A percentile compares a stretch with the other conserved stretches of the same genome.
phyloP scores from a whole-genome alignment of 2,113 vertebrate genomes.

The Eubucco bourcierii region DNA sequence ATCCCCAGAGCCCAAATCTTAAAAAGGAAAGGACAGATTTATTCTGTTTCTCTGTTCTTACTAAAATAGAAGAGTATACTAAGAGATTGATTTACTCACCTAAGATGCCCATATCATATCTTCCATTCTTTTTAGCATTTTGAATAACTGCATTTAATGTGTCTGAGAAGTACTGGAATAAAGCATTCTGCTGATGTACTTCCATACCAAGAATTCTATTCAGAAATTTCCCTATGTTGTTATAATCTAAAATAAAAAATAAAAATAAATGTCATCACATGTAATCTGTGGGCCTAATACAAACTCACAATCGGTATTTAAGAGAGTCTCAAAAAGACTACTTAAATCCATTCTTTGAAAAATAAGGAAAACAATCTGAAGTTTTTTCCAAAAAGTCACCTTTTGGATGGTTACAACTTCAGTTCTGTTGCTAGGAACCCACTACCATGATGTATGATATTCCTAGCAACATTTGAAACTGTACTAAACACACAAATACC shows the following conservation, averaged over 20 bases:
- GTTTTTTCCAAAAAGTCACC: background rate
- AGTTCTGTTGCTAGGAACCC: background rate
- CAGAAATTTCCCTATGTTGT: constrained; percentile 98
- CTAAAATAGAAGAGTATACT: background rate
- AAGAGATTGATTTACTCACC: constrained; percentile 72
- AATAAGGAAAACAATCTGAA: background rate
- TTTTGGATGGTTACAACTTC: background rate
- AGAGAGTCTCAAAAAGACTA: background rate
- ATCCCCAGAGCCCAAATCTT: constrained; percentile 95
- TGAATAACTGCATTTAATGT: constrained; percentile 93
- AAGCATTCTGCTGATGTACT: constrained; percentile 95
- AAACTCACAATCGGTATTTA: background rate
- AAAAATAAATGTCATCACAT: too few relatives aligned
- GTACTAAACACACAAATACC: constrained; percentile 71
- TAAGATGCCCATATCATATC: constrained; percentile 98
- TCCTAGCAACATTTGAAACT: background rate
- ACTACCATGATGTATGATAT: rapidly evolving
- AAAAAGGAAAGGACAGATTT: background rate
- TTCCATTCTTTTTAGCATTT: constrained; percentile 95
- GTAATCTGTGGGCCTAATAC: too few relatives aligned
- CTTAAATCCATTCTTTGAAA: background rate
- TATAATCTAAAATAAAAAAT: constrained; percentile 84
- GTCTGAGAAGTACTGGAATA: constrained; percentile 98
- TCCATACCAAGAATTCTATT: constrained; percentile 98
- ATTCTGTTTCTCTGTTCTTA: background rate